Conservation (phyloP, 1,140 invertebrate species). For the Amyelois transitella region DNA sequence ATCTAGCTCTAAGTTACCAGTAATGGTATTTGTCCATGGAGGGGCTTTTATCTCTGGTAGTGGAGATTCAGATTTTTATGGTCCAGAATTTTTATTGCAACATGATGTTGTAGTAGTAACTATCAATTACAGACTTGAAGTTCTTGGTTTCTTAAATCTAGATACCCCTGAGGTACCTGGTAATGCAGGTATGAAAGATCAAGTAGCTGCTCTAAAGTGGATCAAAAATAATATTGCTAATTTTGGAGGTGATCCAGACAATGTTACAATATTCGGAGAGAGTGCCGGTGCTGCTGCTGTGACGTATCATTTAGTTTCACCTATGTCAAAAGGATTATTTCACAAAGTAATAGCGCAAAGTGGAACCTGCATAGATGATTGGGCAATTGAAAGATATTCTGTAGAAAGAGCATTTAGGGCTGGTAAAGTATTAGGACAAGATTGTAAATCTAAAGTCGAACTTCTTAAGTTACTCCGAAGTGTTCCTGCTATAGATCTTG, state of each 20-base stretch:
- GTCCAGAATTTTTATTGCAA: slow-evolving; percentile 76
- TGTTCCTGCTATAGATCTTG: slow-evolving; percentile 37
- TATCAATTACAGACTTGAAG: slow-evolving; percentile 74
- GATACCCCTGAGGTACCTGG: slow-evolving; percentile 67
- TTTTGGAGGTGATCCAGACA: slow-evolving; percentile 78
- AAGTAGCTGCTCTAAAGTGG: slow-evolving; percentile 77
- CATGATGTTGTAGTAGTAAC: slow-evolving; percentile 78
- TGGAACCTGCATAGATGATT: slow-evolving; percentile 21
- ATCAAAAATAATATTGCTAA: slow-evolving; percentile 74
- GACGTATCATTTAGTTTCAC: slow-evolving; percentile 73
- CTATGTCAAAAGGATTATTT: slow-evolving; percentile 73
- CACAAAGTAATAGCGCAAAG: slow-evolving; percentile 52
- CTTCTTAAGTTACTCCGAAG: slow-evolving; percentile 66
- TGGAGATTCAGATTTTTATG: slow-evolving; percentile 68
- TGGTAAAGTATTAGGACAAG: slow-evolving; percentile 41
- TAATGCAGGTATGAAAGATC: slow-evolving; percentile 78
- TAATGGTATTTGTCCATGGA: slow-evolving; percentile 80
- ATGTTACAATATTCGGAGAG: slow-evolving; percentile 75
- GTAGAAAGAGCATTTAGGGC: slow-evolving; percentile 36
- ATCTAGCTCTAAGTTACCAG: slow-evolving; percentile 24
- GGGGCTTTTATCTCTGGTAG: slow-evolving; percentile 77
- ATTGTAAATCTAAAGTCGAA: slow-evolving; percentile 43
- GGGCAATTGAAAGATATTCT: slow-evolving; percentile 10
- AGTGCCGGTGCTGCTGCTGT: slow-evolving; percentile 74
- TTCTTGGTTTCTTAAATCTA: slow-evolving; percentile 69